These are phyloP conservation scores for Oreamnos americanus DNA, from an alignment of 2,113 vertebrate species.

Conservation along the genomic window DNA sequence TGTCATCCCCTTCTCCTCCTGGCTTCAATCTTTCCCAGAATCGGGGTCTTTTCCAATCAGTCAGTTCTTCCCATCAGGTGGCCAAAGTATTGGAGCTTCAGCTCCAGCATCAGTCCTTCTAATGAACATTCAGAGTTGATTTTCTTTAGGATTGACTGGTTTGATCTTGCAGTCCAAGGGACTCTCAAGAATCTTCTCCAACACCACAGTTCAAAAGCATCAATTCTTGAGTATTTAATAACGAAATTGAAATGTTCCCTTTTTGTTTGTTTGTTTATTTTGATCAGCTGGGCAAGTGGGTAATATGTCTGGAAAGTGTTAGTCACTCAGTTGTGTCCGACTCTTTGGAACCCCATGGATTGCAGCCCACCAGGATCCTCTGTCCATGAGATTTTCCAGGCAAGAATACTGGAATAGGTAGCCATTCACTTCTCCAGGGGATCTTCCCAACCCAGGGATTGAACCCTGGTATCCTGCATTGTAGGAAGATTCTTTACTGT, in stretches of 20 bases:
- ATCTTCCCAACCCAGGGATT: background rate
- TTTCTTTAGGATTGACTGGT: background rate
- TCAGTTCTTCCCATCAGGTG: background rate
- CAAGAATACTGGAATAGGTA: background rate
- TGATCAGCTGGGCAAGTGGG: background rate
- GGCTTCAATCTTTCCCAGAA: background rate
- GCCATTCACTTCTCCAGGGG: background rate
- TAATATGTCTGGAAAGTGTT: background rate
- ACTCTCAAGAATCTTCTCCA: background rate
- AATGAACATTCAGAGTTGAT: background rate
- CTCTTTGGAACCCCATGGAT: background rate
- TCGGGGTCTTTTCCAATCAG: background rate
- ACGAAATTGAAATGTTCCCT: background rate
- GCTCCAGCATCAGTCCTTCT: background rate
- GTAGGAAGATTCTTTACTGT: background rate
- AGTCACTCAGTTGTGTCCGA: background rate
- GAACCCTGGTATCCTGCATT: background rate
- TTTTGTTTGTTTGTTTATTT: background rate
- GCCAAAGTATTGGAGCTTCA: background rate
- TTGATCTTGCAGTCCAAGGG: background rate
- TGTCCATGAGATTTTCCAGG: background rate
- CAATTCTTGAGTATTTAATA: background rate
- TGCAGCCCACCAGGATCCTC: background rate
- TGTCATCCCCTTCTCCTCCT: background rate
- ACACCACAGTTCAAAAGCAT: background rate